Evolutionary conservation across 2,113 vertebrate genomes (phyloP), one percentile per base, ranked within the genome.

Genomic region (Bombycilla garrulus): DNA sequence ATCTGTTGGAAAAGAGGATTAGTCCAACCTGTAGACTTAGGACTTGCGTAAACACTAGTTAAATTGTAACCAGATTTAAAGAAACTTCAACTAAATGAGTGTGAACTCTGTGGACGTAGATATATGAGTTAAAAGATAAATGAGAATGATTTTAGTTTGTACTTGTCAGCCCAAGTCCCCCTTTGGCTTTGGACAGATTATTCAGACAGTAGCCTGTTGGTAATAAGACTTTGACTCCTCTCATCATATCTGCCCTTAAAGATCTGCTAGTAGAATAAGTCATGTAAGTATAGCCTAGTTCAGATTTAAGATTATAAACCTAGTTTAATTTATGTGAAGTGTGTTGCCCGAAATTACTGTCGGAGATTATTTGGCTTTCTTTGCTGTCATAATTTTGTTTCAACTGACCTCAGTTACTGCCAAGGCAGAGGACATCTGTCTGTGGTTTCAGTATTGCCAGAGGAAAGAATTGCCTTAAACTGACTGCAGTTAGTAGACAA

Each of bases 51-150:
- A 90, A 90, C 50, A 69, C 45, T 40, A 42, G 86, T 96, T 97
- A 93, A 96, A 95, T 73, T 92, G 38, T 93, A 90, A 96, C 92
- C 51, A 86, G 38, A 6, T 88, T 74, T 90, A 84, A 81, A 91
- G 66, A 65, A 95, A 77, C 35, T 91, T 64, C 1, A 77, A 58
- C 67, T 65, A 90, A 85, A 82, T 42, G 20, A 5, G 16, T 80
- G 66, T 76, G 69, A 96, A 88, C 50, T 44, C 40, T 15, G 22
- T 44, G 31, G 74, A 35, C 0, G 1, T 36, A 51, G 69, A 31
- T 57, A 7, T 15, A 44, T 10, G 10, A 22, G 23, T 53, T 91
- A 71, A 82, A 69, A 65, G 82, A 69, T 57, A 76, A 88, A 80
- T 58, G 14, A 42, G 25, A 33, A 47, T 65, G 33, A 60, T 18